These are phyloP conservation scores for Karalla daura DNA, from an alignment of 2,797 vertebrate genomes.

Conservation along the genomic window DNA sequence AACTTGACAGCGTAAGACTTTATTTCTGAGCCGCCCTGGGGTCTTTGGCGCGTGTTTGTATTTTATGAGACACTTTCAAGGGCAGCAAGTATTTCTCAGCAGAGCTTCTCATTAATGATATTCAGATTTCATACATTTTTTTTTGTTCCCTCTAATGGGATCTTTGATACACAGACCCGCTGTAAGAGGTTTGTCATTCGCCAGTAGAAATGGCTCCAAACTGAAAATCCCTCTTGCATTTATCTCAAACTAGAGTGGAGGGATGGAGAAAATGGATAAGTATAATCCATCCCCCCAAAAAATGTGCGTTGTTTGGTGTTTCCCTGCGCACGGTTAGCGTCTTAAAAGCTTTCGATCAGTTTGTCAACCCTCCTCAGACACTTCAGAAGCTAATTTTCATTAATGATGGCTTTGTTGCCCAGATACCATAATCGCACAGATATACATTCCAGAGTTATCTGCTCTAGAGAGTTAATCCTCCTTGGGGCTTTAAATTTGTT, in stretches of 20 bases:
- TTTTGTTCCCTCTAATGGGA: neutral
- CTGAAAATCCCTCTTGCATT: conserved; percentile 41
- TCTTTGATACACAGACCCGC: neutral
- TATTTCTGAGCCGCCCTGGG: neutral
- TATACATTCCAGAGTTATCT: conserved; percentile 10
- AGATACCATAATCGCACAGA: conserved; percentile 33
- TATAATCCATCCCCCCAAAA: conserved; percentile 70
- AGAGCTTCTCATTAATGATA: neutral
- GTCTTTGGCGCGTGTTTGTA: conserved; percentile 15
- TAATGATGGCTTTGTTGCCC: conserved; percentile 46
- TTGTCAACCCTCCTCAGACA: conserved; percentile 8
- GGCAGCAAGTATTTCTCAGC: neutral
- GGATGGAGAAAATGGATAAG: conserved; percentile 32
- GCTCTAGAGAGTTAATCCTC: conserved; percentile 9
- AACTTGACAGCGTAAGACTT: conserved; percentile 9
- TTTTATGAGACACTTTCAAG: conserved; percentile 15
- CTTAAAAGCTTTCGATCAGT: conserved; percentile 21
- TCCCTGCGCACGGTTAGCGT: conserved; percentile 18
- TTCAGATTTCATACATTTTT: conserved; percentile 18
- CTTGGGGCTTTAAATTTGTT: conserved; percentile 20
- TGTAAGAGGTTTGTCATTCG: conserved; percentile 18
- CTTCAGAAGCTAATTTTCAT: conserved; percentile 10
- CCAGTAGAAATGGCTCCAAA: conserved; percentile 22
- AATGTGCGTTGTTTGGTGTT: conserved; percentile 39
- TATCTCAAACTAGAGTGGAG: conserved; percentile 38